Conservation (phyloP, 2,113 vertebrate species). For the Pholis gunnellus region DNA sequence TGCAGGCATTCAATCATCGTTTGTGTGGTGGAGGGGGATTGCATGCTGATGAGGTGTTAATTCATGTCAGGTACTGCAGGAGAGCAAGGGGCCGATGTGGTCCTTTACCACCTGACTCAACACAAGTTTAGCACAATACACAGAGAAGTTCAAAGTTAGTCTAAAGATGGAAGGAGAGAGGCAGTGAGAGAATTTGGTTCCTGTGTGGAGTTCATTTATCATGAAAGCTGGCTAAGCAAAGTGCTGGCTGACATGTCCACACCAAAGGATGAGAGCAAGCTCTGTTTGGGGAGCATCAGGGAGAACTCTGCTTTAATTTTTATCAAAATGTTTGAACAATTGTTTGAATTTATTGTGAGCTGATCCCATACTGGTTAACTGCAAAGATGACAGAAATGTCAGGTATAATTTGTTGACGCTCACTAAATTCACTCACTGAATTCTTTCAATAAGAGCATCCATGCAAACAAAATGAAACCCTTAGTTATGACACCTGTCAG, state of each 20-base stretch:
- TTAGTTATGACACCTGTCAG: background rate
- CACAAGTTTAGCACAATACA: background rate
- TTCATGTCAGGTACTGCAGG: constrained; percentile 22
- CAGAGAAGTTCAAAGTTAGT: background rate
- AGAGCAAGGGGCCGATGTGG: background rate
- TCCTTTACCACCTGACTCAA: constrained; percentile 1
- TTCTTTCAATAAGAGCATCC: background rate
- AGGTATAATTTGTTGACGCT: background rate
- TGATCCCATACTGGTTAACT: background rate
- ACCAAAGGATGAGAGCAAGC: background rate
- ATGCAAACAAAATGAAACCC: background rate
- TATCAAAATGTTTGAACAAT: background rate
- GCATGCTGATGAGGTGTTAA: constrained; percentile 57
- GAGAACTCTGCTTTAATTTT: background rate
- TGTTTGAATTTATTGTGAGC: background rate
- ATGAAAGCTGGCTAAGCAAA: constrained; percentile 24
- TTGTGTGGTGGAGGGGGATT: constrained; percentile 3
- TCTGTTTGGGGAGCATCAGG: background rate
- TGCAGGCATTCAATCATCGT: constrained; percentile 10
- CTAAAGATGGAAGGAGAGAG: background rate
- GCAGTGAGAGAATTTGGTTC: background rate
- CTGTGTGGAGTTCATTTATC: constrained; percentile 23
- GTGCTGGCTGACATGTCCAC: background rate
- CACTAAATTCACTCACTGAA: background rate
- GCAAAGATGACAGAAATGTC: background rate